Conservation (phyloP, 1,140 invertebrate genomes). For the Bombus confusus region DNA sequence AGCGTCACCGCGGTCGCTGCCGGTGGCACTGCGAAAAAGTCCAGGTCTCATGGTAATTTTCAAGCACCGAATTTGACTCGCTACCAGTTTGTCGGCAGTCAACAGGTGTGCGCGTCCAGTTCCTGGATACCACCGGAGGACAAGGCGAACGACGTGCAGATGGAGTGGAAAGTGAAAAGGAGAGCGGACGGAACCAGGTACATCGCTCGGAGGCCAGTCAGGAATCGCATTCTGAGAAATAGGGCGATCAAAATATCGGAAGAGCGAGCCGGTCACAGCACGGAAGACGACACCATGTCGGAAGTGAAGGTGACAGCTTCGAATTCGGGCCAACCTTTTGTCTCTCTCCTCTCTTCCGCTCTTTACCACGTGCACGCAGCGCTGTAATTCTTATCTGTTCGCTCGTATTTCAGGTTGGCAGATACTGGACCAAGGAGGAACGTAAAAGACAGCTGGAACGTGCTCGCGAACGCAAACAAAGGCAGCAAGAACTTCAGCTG, state of each 20-base stretch:
- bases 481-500: conserved; percentile 80
- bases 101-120: conserved; percentile 80
- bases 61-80: conserved; percentile 84
- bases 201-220: conserved; percentile 88
- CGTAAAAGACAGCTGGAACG: conserved; percentile 89
- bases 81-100: conserved; percentile 85
- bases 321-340: neutral
- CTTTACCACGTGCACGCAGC: no score
- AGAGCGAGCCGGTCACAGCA: conserved; percentile 88
- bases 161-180: conserved; percentile 92
- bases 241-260: conserved; percentile 87
- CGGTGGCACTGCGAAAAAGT: conserved; percentile 69
- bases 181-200: conserved; percentile 91
- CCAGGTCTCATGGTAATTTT: conserved; percentile 78
- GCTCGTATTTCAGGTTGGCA: conserved; percentile 84
- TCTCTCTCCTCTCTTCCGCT: neutral
- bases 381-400: no score
- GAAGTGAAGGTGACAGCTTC: conserved; percentile 86
- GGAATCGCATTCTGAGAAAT: conserved; percentile 88
- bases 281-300: conserved; percentile 92
- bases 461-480: conserved; percentile 86
- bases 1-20: neutral
- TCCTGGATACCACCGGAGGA: conserved; percentile 75
- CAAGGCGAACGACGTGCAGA: conserved; percentile 80
- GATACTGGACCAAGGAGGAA: conserved; percentile 92